Conservation (phyloP, 2,888 invertebrate genomes). For the Lasius platythorax region DNA sequence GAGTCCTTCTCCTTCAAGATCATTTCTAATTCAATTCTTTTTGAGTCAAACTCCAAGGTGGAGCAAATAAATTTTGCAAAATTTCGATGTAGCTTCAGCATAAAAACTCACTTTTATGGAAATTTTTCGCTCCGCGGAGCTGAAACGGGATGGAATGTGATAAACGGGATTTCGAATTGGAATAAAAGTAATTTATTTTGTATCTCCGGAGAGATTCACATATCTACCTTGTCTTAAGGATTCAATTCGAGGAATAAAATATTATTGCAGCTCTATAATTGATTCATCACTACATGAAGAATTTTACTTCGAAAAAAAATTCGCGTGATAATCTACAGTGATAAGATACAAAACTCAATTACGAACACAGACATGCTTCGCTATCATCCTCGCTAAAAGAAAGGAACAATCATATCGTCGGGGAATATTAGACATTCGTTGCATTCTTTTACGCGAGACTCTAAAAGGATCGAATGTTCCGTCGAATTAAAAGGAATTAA, state of each 20-base stretch:
- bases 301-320: background rate
- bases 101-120: background rate
- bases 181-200: constrained; percentile 11
- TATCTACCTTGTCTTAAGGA: background rate
- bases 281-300: background rate
- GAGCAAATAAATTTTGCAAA: background rate
- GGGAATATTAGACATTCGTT: background rate
- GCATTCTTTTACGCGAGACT: constrained; percentile 1
- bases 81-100: background rate
- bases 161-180: background rate
- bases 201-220: background rate
- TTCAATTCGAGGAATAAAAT: background rate
- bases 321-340: background rate
- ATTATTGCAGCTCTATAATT: background rate
- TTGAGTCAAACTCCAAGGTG: background rate
- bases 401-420: background rate
- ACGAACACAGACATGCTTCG: background rate
- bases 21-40: background rate
- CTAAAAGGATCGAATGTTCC: background rate
- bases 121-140: background rate
- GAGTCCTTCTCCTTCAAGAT: background rate
- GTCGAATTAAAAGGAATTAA: constrained; percentile 52
- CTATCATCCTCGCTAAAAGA: background rate
- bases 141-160: background rate
- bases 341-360: background rate